phyloP scores from a whole-genome alignment of 2,888 invertebrate genomes.

The Phyllotreta striolata region DNA sequence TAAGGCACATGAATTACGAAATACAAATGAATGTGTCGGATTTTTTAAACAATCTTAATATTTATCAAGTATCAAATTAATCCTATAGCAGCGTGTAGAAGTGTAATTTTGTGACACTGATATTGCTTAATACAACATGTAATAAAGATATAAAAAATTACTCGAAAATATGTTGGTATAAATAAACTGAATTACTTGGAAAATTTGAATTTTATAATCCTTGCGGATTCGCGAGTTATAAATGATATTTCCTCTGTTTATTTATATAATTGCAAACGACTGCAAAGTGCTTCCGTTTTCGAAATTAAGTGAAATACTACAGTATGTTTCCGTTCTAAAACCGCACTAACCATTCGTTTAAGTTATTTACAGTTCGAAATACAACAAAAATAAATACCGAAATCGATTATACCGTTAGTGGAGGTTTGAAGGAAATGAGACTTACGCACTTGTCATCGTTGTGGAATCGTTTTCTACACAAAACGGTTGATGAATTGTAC shows the following conservation, averaged over 20 bases:
- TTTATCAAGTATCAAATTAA: too few relatives aligned
- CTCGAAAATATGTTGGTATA: too few relatives aligned
- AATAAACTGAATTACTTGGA: too few relatives aligned
- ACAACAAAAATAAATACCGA: conserved; percentile 23
- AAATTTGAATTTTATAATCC: conserved; percentile 15
- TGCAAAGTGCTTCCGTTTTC: conserved; percentile 40
- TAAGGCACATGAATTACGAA: neutral
- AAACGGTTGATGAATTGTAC: too few relatives aligned
- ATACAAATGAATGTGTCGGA: neutral
- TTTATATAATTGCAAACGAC: conserved; percentile 45
- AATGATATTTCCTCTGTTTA: conserved; percentile 49
- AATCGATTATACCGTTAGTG: conserved; percentile 12
- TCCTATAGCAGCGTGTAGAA: too few relatives aligned
- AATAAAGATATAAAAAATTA: too few relatives aligned
- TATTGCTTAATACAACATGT: too few relatives aligned
- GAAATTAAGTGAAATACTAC: conserved; percentile 26
- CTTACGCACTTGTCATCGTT: conserved; percentile 1
- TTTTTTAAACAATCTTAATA: neutral
- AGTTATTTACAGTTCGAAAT: conserved; percentile 15
- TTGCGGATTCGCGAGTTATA: neutral
- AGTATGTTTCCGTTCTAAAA: conserved; percentile 28
- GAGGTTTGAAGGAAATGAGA: conserved; percentile 14
- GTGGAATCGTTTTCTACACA: neutral
- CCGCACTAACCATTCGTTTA: conserved; percentile 15
- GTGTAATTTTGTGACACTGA: too few relatives aligned